These are phyloP conservation scores for Melanotaenia trifasciata DNA, from an alignment of 2,797 vertebrate genomes.

Conservation along the genomic window DNA sequence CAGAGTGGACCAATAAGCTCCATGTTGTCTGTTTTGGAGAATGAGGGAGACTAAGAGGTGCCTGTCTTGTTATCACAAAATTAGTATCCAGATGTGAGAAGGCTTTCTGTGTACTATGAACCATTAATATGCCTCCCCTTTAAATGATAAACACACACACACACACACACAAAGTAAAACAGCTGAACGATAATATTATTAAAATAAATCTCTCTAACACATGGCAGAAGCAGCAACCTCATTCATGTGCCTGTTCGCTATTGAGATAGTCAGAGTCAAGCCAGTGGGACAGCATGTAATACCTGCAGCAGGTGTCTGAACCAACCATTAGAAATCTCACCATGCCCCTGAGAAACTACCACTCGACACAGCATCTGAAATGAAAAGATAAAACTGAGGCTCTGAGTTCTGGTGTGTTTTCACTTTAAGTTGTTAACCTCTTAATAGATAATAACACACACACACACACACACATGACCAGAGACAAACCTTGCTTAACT, in stretches of 20 bases:
- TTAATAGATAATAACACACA: constrained; percentile 23
- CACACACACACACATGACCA: constrained; percentile 10
- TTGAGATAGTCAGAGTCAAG: constrained; percentile 38
- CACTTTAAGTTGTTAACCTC: constrained; percentile 23
- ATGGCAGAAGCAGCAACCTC: constrained; percentile 16
- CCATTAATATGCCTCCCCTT: no score
- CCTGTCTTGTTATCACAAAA: constrained; percentile 23
- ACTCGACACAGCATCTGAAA: constrained; percentile 47
- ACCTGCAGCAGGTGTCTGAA: constrained; percentile 56
- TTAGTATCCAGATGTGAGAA: constrained; percentile 4
- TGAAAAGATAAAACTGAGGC: constrained; percentile 49
- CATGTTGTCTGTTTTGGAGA: constrained; percentile 27
- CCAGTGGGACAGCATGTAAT: constrained; percentile 33
- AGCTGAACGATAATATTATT: not conserved
- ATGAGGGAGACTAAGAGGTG: constrained; percentile 34
- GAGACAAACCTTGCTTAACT: constrained; percentile 47
- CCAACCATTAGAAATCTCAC: constrained; percentile 19
- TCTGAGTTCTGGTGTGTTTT: constrained; percentile 15
- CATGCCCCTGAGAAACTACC: constrained; percentile 40
- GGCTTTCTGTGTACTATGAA: no score
- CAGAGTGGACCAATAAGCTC: constrained; percentile 11
- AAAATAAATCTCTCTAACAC: constrained; percentile 18
- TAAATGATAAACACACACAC: no score
- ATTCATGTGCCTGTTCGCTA: constrained; percentile 35
- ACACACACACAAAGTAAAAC: no score